A percentile compares a stretch with the other conserved stretches of the same genome.
These are phyloP conservation scores for Brachionus sp. DNA, from an alignment of 1,140 invertebrate genomes.

Conservation along the genomic window DNA sequence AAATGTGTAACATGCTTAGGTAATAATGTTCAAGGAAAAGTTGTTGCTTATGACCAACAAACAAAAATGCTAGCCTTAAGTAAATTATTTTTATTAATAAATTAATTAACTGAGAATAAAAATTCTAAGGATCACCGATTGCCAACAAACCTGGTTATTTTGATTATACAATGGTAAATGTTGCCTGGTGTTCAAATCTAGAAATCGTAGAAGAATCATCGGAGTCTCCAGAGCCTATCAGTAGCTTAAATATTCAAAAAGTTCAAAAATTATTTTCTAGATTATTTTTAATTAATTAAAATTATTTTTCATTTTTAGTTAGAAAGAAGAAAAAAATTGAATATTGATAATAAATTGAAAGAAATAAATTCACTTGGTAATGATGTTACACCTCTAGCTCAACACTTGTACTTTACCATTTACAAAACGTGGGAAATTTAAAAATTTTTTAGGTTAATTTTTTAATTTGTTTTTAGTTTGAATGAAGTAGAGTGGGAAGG, in stretches of 20 bases:
- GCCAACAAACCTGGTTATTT: slow-evolving; percentile 29
- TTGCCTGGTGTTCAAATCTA: slow-evolving; percentile 34
- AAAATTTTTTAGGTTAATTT: not conserved
- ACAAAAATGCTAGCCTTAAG: slow-evolving; percentile 43
- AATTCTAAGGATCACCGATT: not conserved
- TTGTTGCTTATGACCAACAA: slow-evolving; percentile 43
- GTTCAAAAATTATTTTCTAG: not conserved
- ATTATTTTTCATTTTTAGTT: not conserved
- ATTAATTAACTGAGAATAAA: not conserved
- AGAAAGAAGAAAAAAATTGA: slow-evolving; percentile 28
- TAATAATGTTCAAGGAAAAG: slow-evolving; percentile 43
- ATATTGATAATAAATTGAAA: slow-evolving; percentile 40
- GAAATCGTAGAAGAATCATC: slow-evolving; percentile 33
- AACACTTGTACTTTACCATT: slow-evolving; percentile 42
- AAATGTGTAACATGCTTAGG: slow-evolving; percentile 43
- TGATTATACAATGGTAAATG: slow-evolving; percentile 40
- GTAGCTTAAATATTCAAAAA: slow-evolving; percentile 26
- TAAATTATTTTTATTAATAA: not conserved
- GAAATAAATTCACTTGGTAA: slow-evolving; percentile 42
- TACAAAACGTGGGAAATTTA: slow-evolving; percentile 12
- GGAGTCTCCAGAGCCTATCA: slow-evolving; percentile 12
- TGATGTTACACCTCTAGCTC: slow-evolving; percentile 17
- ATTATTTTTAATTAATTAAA: not conserved
- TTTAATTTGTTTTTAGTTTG: not conserved
- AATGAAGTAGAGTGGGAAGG: slow-evolving; percentile 43